Conservation (phyloP, 2,888 invertebrate genomes). For the Bugula neritina region DNA sequence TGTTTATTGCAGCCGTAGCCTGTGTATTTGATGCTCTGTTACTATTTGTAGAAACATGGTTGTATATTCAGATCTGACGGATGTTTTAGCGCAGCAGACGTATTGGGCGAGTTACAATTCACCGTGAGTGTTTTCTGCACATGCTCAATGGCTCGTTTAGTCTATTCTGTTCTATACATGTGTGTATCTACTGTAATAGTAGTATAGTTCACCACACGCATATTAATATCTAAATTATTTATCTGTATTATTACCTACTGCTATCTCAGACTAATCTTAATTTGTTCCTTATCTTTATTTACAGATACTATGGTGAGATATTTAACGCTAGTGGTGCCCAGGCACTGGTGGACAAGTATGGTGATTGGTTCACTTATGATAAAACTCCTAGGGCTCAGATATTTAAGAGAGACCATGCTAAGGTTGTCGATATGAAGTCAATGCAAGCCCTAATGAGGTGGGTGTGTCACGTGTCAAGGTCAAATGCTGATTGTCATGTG, state of each 20-base stretch:
- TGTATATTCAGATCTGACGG: slow-evolving; percentile 64
- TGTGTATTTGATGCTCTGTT: no score
- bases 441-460: slow-evolving; percentile 60
- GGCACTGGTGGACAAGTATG: slow-evolving; percentile 58
- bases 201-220: no score
- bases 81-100: slow-evolving; percentile 60
- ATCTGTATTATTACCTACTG: no score
- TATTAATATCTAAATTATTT: no score
- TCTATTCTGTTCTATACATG: background rate
- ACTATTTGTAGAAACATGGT: slow-evolving; percentile 43
- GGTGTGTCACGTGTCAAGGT: no score
- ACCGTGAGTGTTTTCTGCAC: slow-evolving; percentile 53
- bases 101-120: slow-evolving; percentile 73
- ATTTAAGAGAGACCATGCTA: slow-evolving; percentile 60
- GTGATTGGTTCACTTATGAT: slow-evolving; percentile 63
- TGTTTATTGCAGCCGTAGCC: no score
- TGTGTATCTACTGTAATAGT: no score
- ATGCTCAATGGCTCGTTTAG: background rate
- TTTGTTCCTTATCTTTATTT: no score
- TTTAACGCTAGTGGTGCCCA: slow-evolving; percentile 63
- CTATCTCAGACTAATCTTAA: no score
- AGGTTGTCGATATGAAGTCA: slow-evolving; percentile 58
- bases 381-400: slow-evolving; percentile 64
- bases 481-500: no score
- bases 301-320: slow-evolving; percentile 60